phyloP scores from a whole-genome alignment of 2,888 invertebrate species.

The Eumacrocentrus americanus region DNA sequence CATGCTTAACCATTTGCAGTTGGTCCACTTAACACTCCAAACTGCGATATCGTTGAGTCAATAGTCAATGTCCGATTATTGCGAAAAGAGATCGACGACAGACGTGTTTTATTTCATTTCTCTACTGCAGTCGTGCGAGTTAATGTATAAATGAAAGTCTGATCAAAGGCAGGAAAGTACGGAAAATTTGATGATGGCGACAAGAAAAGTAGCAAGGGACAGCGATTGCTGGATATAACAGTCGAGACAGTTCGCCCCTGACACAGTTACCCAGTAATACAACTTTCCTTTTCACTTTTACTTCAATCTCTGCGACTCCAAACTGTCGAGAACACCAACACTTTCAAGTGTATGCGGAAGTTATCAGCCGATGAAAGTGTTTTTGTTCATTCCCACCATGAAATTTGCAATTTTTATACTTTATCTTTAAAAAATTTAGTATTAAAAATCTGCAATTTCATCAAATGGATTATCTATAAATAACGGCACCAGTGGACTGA shows the following conservation, averaged over 20 bases:
- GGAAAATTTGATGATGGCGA: constrained; percentile 8
- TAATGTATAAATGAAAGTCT: no score
- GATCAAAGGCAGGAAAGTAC: no score
- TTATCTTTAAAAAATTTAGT: no score
- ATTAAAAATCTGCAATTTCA: no score
- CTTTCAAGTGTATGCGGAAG: background rate
- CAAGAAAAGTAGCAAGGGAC: constrained; percentile 9
- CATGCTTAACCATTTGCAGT: constrained; percentile 26
- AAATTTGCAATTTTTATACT: no score
- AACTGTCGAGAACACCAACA: no score
- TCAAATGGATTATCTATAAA: no score
- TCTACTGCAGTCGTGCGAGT: background rate
- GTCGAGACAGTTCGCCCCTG: constrained; percentile 47
- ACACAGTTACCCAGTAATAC: constrained; percentile 55
- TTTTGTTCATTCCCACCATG: background rate
- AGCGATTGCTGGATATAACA: constrained; percentile 5
- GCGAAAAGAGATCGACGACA: background rate
- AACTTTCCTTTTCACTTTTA: constrained; percentile 59
- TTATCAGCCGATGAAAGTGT: constrained; percentile 14
- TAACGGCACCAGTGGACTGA: background rate
- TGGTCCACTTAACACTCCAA: constrained; percentile 19
- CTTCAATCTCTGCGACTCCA: constrained; percentile 38
- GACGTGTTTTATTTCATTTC: constrained; percentile 1
- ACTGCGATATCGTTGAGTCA: constrained; percentile 23
- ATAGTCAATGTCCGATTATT: constrained; percentile 13